Evolutionary conservation across 2,888 invertebrate genomes (phyloP), one percentile per base, ranked within the genome.

Genomic region (Caenorhabditis sulstoni): DNA sequence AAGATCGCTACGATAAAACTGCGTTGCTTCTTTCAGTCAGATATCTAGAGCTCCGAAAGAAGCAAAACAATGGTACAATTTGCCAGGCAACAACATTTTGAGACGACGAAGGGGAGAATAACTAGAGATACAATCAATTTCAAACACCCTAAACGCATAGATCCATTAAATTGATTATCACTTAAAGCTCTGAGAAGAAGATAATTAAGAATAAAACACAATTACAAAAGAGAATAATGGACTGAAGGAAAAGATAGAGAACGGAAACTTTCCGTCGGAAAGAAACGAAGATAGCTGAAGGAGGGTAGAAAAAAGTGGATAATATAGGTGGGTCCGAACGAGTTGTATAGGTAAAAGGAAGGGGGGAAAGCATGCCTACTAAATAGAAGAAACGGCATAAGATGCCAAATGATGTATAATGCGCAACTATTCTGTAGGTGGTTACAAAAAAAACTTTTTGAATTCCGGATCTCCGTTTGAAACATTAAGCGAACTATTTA

Each of bases 141-240:
- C 66, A 61, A 59, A 74, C 74, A 74, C 74, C 73, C 71, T 64
- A 57, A 22, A 74, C 66, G 66, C 74, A 74, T 74, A 35, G 50
- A 57, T 71, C 78, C 59, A 78, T 49, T 78, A 71, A 16, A 66
- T 49, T 52, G 44, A 55, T 61, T 64, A 65, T 74, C 79, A 79
- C 79, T 79, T 79, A 79, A 79, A 79, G 79, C 79, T 79, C 79
- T 65, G 74, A 79, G 74, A 79, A 79, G 53, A 68, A 68, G 47
- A 57, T 61, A 45, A 29, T 29, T 20, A 64, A 11, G 49, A 79
- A 50, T 58, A 62, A 79, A 58, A 79, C 41, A 64, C 39, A 45
- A 47, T 49, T 67, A 65, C 53, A 57, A 50, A 18, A 55, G 37
- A 45, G 58, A 57, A 59, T 14, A 14, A 45, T 29, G 7, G 23